These are phyloP conservation scores for Dicroscelio sp. DNA, from an alignment of 2,888 invertebrate genomes.

Conservation along the genomic window DNA sequence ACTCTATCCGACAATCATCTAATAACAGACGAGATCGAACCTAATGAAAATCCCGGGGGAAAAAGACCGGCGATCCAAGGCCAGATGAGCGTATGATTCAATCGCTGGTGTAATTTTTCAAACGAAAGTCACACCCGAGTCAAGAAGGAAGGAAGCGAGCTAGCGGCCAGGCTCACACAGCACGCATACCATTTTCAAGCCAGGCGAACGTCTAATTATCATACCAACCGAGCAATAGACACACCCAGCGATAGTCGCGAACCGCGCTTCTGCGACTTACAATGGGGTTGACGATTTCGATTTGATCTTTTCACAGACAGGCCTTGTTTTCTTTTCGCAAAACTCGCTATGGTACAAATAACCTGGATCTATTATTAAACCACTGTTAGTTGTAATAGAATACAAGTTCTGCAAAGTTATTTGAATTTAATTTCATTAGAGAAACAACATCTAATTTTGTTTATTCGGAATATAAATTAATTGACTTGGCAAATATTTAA, in stretches of 20 bases:
- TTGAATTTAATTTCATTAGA: too few species aligned
- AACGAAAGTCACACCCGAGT: conserved; percentile 74
- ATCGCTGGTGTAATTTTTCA: conserved; percentile 64
- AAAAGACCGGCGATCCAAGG: conserved; percentile 70
- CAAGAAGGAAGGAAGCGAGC: conserved; percentile 78
- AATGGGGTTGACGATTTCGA: conserved; percentile 70
- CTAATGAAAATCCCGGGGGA: conserved; percentile 66
- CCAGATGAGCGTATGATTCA: conserved; percentile 74
- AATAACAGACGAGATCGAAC: conserved; percentile 70
- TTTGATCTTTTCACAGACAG: conserved; percentile 54
- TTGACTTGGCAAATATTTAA: too few species aligned
- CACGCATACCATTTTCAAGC: conserved; percentile 69
- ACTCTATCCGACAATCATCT: conserved; percentile 70
- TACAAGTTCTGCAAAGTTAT: too few species aligned
- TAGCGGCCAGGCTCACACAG: conserved; percentile 45
- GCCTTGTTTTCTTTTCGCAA: neutral
- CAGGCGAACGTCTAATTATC: conserved; percentile 84
- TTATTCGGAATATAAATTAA: too few species aligned
- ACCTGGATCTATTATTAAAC: too few species aligned
- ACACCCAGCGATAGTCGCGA: conserved; percentile 77
- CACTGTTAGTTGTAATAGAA: too few species aligned
- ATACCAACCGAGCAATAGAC: conserved; percentile 80
- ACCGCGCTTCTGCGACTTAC: conserved; percentile 69
- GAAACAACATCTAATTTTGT: too few species aligned
- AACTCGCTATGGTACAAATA: too few species aligned